phyloP scores from a whole-genome alignment of 1,140 invertebrate genomes.

The Brachionus asplanchnoidis region DNA sequence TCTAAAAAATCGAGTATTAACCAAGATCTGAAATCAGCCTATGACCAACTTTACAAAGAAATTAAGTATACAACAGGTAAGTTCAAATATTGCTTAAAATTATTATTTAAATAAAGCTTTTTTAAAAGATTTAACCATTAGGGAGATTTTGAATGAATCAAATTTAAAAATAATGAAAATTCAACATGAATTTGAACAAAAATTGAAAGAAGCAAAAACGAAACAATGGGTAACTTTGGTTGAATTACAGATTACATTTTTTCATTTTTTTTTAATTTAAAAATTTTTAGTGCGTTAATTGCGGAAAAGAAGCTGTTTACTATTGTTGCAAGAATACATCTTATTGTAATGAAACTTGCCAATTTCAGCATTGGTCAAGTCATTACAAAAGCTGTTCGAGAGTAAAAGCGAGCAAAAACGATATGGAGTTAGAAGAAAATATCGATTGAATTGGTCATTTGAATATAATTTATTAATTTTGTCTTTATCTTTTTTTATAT shows the following conservation, averaged over 20 bases:
- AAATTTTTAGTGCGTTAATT: slow-evolving; percentile 66
- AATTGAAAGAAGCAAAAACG: slow-evolving; percentile 70
- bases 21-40: not conserved
- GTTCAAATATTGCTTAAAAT: not conserved
- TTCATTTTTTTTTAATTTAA: not conserved
- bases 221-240: slow-evolving; percentile 67
- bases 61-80: slow-evolving; percentile 23
- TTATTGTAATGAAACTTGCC: slow-evolving; percentile 79
- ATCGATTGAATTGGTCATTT: not conserved
- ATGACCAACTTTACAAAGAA: not conserved
- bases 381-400: slow-evolving; percentile 60
- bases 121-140: not conserved
- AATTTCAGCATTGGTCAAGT: slow-evolving; percentile 60
- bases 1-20: not conserved
- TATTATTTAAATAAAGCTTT: not conserved
- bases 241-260: slow-evolving; percentile 22
- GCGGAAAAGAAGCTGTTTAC: slow-evolving; percentile 76
- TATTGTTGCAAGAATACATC: slow-evolving; percentile 92
- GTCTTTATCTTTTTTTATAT: not conserved
- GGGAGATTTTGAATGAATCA: slow-evolving; percentile 5
- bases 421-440: slow-evolving; percentile 41
- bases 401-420: slow-evolving; percentile 46
- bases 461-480: not conserved
- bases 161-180: slow-evolving; percentile 51
- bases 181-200: slow-evolving; percentile 64